Evolutionary conservation across 2,797 vertebrate species (phyloP).

Genomic region (Meriones psammophilus): DNA sequence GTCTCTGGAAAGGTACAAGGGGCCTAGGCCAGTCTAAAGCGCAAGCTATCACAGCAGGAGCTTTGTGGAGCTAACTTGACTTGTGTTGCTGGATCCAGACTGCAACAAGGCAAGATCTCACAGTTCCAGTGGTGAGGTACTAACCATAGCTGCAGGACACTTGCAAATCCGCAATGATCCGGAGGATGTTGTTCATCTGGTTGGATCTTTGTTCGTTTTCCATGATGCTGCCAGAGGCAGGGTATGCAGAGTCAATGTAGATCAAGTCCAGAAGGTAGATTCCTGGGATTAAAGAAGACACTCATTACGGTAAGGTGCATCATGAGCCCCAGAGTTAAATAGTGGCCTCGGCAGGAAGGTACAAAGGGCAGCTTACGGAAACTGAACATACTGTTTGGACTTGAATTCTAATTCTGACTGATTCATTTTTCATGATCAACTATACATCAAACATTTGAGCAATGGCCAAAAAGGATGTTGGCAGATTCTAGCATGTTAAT

Average conservation of each 20-base stretch:
- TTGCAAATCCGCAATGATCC: conserved; percentile 97
- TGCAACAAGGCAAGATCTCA: neutral
- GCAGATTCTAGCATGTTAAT: conserved; percentile 33
- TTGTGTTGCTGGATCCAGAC: neutral
- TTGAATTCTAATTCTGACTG: neutral
- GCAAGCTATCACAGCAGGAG: neutral
- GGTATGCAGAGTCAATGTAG: conserved; percentile 99
- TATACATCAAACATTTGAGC: neutral
- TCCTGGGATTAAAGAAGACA: conserved; percentile 89
- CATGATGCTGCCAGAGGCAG: conserved; percentile 97
- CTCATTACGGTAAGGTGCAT: conserved; percentile 22
- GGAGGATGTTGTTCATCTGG: conserved; percentile 98
- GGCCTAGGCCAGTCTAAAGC: neutral
- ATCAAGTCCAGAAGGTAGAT: conserved; percentile 98
- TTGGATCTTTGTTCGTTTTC: conserved; percentile 98
- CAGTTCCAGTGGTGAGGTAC: conserved; percentile 73
- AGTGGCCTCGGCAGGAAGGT: neutral
- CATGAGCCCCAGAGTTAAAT: neutral
- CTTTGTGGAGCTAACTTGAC: neutral
- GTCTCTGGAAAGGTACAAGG: neutral
- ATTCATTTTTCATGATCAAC: neutral
- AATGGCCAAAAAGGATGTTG: neutral
- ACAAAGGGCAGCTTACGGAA: neutral
- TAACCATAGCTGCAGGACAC: conserved; percentile 96
- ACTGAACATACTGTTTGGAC: neutral